These are phyloP conservation scores for Aurelia aurita complex sp. Pacific DNA, from an alignment of 30 jellyfish, hydroid and myxozoan species.

Conservation along the genomic window DNA sequence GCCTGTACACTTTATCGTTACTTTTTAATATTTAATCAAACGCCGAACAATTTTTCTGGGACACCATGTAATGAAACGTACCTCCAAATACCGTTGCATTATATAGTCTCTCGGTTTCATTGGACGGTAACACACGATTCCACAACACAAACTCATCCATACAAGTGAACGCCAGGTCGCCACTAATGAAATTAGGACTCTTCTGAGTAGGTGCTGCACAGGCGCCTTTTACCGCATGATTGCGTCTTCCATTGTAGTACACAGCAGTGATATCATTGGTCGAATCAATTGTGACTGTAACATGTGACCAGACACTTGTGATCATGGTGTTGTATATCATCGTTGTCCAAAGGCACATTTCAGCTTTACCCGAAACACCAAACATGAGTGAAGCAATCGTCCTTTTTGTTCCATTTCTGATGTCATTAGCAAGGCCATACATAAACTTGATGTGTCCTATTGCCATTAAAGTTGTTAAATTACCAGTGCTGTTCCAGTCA, in stretches of 20 bases:
- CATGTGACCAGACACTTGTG: conserved; percentile 45
- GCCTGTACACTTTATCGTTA: too few relatives aligned
- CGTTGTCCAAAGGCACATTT: conserved; percentile 44
- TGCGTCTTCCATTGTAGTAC: conserved; percentile 33
- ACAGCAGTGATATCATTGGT: not conserved
- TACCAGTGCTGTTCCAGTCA: conserved; percentile 35
- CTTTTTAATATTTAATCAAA: too few relatives aligned
- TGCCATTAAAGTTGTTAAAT: conserved; percentile 11
- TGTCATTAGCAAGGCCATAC: conserved; percentile 47
- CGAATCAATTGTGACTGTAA: conserved; percentile 22
- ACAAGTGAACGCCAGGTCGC: conserved; percentile 8
- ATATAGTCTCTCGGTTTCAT: conserved; percentile 19
- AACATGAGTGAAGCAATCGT: conserved; percentile 14
- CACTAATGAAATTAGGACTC: not conserved
- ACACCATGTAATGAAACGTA: not conserved
- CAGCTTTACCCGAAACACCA: not conserved
- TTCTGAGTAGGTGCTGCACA: not conserved
- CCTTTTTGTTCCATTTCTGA: conserved; percentile 39
- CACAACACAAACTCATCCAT: conserved; percentile 33
- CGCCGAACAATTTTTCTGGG: too few relatives aligned
- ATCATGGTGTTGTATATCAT: conserved; percentile 37
- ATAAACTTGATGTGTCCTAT: conserved; percentile 13
- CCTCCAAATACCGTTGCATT: conserved; percentile 40
- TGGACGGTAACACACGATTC: conserved; percentile 14
- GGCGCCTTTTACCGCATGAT: not conserved